Evolutionary conservation across 1,140 invertebrate genomes (phyloP).

Genomic region (Pinna nobilis): DNA sequence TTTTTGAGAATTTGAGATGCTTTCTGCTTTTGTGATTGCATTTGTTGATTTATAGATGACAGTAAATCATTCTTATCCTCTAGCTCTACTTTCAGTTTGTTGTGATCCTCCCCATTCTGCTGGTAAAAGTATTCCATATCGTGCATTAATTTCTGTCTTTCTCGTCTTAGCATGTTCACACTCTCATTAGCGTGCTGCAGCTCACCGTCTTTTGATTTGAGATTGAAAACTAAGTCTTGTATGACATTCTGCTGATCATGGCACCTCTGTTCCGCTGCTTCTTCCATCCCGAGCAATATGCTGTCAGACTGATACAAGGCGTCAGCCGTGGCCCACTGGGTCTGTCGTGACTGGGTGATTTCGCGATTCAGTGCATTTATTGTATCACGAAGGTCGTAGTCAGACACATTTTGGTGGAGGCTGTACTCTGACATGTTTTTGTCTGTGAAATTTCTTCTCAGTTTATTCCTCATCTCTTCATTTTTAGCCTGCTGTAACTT

Average conservation of each 20-base stretch:
- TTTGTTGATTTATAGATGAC: too few relatives aligned
- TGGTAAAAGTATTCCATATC: too few relatives aligned
- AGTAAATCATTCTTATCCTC: too few relatives aligned
- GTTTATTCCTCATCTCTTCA: slow-evolving; percentile 54
- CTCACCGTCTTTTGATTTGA: slow-evolving; percentile 22
- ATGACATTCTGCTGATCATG: slow-evolving; percentile 53
- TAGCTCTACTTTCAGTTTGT: too few relatives aligned
- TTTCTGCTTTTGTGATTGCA: too few relatives aligned
- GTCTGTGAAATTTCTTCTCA: slow-evolving; percentile 1
- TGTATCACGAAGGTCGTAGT: slow-evolving; percentile 33
- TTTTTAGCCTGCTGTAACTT: slow-evolving; percentile 53
- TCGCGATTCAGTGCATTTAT: slow-evolving; percentile 49
- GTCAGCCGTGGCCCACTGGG: slow-evolving; percentile 50
- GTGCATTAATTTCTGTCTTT: too few relatives aligned
- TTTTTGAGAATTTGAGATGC: too few relatives aligned
- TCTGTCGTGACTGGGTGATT: slow-evolving; percentile 44
- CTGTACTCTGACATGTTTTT: background rate
- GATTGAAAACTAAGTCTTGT: slow-evolving; percentile 36
- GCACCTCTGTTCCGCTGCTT: slow-evolving; percentile 52
- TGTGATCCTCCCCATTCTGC: too few relatives aligned
- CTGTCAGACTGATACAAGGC: slow-evolving; percentile 56
- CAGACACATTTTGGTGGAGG: background rate
- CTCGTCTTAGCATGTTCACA: too few relatives aligned
- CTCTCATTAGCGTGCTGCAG: too few relatives aligned
- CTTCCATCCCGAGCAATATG: slow-evolving; percentile 53